Evolutionary conservation across 2,888 invertebrate species (phyloP).

Genomic region (Leptopilina myrica): DNA sequence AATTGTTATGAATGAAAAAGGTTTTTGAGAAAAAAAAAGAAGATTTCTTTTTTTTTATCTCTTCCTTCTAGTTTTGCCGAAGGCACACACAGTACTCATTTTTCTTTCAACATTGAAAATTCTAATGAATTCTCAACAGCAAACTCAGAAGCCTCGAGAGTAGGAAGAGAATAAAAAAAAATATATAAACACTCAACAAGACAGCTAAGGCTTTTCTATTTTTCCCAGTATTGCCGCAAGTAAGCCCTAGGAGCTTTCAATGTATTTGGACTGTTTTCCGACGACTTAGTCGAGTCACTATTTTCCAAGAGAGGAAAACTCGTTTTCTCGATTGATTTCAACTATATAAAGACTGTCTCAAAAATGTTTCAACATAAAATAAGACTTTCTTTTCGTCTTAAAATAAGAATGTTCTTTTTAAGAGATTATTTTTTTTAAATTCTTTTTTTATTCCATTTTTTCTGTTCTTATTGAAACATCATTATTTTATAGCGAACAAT

Average conservation of each 20-base stretch:
- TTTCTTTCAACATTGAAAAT: slow-evolving; percentile 23
- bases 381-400: too few relatives aligned
- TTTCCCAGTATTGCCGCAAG: slow-evolving; percentile 26
- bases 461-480: too few relatives aligned
- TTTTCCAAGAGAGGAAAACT: background rate
- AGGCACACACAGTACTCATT: background rate
- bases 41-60: background rate
- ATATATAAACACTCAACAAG: slow-evolving; percentile 32
- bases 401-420: too few relatives aligned
- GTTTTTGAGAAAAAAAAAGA: background rate
- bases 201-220: slow-evolving; percentile 17
- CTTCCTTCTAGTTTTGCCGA: background rate
- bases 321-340: slow-evolving; percentile 5
- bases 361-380: too few relatives aligned
- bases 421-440: too few relatives aligned
- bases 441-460: too few relatives aligned
- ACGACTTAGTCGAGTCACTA: slow-evolving; percentile 8
- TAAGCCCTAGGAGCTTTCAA: slow-evolving; percentile 31
- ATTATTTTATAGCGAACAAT: too few relatives aligned
- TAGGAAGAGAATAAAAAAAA: slow-evolving; percentile 6
- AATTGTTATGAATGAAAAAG: background rate
- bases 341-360: too few relatives aligned
- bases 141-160: slow-evolving; percentile 38
- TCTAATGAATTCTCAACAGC: slow-evolving; percentile 35
- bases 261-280: slow-evolving; percentile 15